Conservation (phyloP, 2,113 vertebrate genomes). For the Rhagologus leucostigma region DNA sequence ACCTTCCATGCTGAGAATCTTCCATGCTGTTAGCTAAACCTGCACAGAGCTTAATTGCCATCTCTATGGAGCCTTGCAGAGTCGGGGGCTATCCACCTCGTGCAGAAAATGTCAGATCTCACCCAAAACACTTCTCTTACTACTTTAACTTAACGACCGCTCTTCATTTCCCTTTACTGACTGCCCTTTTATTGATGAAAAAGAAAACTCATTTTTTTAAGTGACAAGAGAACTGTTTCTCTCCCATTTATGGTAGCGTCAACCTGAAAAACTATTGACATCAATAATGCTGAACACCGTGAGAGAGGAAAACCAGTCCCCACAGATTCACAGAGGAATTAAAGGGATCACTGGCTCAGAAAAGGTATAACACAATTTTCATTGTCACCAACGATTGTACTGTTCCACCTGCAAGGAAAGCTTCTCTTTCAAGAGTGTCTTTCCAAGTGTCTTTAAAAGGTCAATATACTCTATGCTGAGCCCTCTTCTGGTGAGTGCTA, state of each 20-base stretch:
- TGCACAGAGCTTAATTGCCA: background rate
- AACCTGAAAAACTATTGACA: background rate
- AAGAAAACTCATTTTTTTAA: background rate
- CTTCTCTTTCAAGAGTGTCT: background rate
- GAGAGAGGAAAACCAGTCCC: background rate
- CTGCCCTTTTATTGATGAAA: background rate
- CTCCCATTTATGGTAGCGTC: background rate
- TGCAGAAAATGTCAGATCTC: background rate
- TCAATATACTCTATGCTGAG: background rate
- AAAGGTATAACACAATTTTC: background rate
- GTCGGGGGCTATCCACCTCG: rapidly evolving
- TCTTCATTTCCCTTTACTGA: background rate
- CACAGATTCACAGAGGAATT: background rate
- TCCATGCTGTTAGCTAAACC: background rate
- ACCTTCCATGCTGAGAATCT: background rate
- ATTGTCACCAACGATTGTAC: background rate
- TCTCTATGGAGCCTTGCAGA: background rate
- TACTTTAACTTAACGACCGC: background rate
- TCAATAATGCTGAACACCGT: background rate
- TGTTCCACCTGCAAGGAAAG: background rate
- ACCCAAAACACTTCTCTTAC: background rate
- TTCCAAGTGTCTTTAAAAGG: background rate
- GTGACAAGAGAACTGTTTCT: background rate
- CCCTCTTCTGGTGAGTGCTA: background rate
- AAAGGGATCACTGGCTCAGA: background rate